Percentiles rank a stretch among this genome's conserved stretches.
Evolutionary conservation across 2,888 invertebrate species (phyloP).

Genomic region (Sturmia bella): DNA sequence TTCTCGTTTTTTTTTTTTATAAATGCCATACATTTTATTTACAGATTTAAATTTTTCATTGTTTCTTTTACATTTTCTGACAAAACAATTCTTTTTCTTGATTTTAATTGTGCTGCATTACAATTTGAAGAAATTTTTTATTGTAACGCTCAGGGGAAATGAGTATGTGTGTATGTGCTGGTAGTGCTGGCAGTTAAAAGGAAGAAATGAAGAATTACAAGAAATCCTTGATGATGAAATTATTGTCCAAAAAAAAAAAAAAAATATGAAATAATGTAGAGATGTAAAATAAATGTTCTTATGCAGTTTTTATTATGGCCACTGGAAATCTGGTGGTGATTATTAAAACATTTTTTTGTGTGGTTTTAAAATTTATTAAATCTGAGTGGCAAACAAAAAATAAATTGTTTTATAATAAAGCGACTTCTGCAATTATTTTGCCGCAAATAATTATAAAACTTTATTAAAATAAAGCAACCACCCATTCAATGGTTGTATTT

Average conservation of each 20-base stretch:
- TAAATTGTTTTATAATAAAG: too few species aligned
- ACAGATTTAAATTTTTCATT: not conserved
- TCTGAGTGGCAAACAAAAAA: too few species aligned
- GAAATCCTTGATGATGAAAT: not conserved
- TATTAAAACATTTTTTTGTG: too few species aligned
- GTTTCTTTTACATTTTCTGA: not conserved
- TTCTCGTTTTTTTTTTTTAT: slow-evolving; percentile 14
- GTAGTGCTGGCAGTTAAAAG: too few species aligned
- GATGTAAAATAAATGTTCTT: not conserved
- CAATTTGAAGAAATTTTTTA: slow-evolving; percentile 35
- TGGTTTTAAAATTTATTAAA: too few species aligned
- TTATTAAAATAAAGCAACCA: not conserved
- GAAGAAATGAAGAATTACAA: not conserved
- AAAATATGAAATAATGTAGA: too few species aligned
- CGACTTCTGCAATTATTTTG: too few species aligned
- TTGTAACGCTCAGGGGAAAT: not conserved
- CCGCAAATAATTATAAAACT: not conserved
- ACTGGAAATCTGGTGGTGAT: too few species aligned
- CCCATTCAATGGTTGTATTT: not conserved
- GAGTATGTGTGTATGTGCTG: too few species aligned
- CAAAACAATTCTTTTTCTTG: not conserved
- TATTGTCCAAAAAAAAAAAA: slow-evolving; percentile 1
- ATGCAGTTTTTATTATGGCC: not conserved
- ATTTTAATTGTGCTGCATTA: slow-evolving; percentile 48
- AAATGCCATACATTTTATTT: too few species aligned